phyloP scores from a whole-genome alignment of 2,113 vertebrate genomes.

The Cygnus atratus region DNA sequence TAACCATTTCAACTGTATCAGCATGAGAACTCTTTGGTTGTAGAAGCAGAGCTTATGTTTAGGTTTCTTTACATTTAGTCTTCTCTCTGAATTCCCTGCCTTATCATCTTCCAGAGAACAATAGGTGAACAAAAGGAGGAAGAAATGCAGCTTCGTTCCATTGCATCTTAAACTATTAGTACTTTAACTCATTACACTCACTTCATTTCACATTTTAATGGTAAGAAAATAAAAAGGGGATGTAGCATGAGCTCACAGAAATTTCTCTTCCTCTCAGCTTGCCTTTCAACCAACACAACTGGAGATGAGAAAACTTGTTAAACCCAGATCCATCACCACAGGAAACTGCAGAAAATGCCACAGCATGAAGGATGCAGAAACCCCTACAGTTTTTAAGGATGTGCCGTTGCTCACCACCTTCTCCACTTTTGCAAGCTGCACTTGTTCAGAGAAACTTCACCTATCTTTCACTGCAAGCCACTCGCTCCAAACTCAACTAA shows the following conservation, averaged over 20 bases:
- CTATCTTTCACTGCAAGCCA: neutral
- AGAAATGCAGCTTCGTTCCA: neutral
- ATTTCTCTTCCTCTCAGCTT: neutral
- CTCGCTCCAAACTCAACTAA: neutral
- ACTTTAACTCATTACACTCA: neutral
- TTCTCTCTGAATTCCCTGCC: neutral
- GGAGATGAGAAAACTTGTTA: neutral
- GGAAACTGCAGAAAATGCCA: neutral
- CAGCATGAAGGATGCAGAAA: neutral
- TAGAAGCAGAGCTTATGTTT: neutral
- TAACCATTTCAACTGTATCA: neutral
- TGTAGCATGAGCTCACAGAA: neutral
- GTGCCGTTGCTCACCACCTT: neutral
- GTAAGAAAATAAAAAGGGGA: neutral
- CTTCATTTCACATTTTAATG: neutral
- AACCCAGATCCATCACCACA: neutral
- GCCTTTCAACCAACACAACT: neutral
- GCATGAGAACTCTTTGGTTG: neutral
- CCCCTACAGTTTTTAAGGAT: neutral
- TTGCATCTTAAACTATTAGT: neutral
- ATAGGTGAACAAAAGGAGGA: neutral
- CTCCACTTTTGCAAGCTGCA: neutral
- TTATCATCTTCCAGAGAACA: neutral
- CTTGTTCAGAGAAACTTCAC: too few relatives aligned
- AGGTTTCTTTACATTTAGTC: neutral